Conservation (phyloP, 2,113 vertebrate genomes). For the Prionailurus bengalensis region DNA sequence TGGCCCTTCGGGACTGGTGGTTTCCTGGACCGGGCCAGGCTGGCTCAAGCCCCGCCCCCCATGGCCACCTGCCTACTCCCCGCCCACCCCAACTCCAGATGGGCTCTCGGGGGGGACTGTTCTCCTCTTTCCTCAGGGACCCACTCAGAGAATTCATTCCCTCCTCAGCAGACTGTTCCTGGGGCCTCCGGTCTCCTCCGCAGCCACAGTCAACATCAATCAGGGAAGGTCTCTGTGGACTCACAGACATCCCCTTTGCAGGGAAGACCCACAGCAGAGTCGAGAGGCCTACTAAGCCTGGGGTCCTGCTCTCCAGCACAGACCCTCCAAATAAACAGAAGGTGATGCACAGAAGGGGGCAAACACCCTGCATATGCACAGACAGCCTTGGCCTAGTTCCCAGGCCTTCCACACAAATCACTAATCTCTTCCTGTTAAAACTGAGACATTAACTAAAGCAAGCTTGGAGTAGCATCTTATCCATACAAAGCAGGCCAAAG, state of each 20-base stretch:
- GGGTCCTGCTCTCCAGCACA: neutral
- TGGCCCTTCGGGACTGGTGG: neutral
- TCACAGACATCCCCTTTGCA: neutral
- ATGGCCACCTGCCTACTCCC: accelerated
- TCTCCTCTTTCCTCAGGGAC: neutral
- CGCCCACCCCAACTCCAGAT: no score
- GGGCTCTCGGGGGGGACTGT: neutral
- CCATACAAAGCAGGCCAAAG: neutral
- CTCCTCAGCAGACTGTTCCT: neutral
- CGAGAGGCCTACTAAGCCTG: neutral
- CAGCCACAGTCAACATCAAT: accelerated
- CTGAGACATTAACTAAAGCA: neutral
- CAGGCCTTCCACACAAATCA: neutral
- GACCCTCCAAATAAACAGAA: neutral
- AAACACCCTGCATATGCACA: neutral
- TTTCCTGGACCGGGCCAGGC: neutral
- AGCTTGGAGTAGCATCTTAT: neutral
- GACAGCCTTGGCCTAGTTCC: neutral
- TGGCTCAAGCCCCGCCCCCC: neutral
- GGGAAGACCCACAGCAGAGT: neutral
- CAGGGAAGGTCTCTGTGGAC: neutral
- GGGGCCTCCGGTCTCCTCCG: no score
- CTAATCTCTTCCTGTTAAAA: neutral
- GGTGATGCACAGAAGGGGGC: neutral
- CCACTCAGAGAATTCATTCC: neutral